These are phyloP conservation scores for Eleutherodactylus coqui DNA, from an alignment of 2,797 vertebrate species.

Conservation along the genomic window DNA sequence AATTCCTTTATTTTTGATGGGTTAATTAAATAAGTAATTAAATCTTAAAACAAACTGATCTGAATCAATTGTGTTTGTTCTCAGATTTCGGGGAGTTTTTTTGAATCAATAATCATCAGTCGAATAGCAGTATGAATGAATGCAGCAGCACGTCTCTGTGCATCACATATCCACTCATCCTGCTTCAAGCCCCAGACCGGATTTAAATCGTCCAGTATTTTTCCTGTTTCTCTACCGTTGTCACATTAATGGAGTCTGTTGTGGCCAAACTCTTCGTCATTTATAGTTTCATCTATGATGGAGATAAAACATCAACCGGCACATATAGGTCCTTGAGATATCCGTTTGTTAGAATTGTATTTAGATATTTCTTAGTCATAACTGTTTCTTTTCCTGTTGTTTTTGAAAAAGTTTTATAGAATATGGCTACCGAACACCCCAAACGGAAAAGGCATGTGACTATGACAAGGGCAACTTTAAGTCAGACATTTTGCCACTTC, in stretches of 20 bases:
- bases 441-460: too few relatives aligned
- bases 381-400: too few relatives aligned
- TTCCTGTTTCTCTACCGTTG: neutral
- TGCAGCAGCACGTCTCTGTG: neutral
- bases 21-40: constrained; percentile 27
- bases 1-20: constrained; percentile 15
- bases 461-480: too few relatives aligned
- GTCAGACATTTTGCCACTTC: too few relatives aligned
- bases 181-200: neutral
- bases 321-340: neutral
- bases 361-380: too few relatives aligned
- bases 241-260: neutral
- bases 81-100: neutral
- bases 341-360: neutral
- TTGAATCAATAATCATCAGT: constrained; percentile 24
- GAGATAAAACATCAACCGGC: neutral
- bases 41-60: constrained; percentile 30
- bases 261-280: neutral
- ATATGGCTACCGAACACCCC: too few relatives aligned
- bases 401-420: too few relatives aligned
- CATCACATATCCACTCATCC: neutral
- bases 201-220: neutral
- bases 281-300: neutral
- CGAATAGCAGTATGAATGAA: constrained; percentile 6
- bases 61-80: constrained; percentile 20